These are phyloP conservation scores for Mus pahari DNA, from an alignment of 2,113 vertebrate species.

Conservation along the genomic window DNA sequence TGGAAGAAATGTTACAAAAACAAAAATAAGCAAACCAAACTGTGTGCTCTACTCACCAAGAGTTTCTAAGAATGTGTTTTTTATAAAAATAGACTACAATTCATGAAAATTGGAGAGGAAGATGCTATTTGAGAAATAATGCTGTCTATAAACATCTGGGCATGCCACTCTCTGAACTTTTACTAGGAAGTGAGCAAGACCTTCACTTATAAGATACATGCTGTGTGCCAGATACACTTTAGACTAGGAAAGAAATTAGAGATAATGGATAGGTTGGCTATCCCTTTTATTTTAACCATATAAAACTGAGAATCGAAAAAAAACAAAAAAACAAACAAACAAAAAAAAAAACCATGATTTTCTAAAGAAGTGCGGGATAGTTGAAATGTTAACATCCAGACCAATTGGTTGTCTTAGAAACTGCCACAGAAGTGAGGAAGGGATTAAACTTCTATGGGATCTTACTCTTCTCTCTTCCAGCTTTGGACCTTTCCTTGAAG, in stretches of 20 bases:
- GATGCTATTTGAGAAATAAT: constrained; percentile 11
- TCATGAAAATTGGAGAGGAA: constrained; percentile 44
- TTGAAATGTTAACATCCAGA: constrained; percentile 39
- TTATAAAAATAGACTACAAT: constrained; percentile 16
- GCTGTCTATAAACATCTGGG: not conserved
- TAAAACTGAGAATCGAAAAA: constrained; percentile 8
- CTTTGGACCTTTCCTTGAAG: constrained; percentile 16
- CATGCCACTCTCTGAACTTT: not conserved
- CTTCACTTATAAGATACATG: not conserved
- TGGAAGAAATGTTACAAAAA: constrained; percentile 58
- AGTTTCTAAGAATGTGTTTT: constrained; percentile 58
- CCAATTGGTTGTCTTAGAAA: constrained; percentile 11
- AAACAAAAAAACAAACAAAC: no score
- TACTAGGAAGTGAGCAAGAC: not conserved
- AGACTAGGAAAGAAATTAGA: not conserved
- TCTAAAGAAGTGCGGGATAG: not conserved
- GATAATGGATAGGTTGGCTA: not conserved
- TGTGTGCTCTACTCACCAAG: constrained; percentile 21
- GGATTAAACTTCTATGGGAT: constrained; percentile 20
- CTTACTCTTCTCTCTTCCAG: not conserved
- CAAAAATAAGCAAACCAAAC: not conserved
- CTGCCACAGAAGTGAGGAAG: not conserved
- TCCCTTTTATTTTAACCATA: not conserved
- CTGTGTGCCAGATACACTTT: not conserved
- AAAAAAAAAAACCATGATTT: no score